Evolutionary conservation across 1,140 invertebrate genomes (phyloP), one percentile per base, ranked within the genome.

Genomic region (Phymorhynchus buccinoides): DNA sequence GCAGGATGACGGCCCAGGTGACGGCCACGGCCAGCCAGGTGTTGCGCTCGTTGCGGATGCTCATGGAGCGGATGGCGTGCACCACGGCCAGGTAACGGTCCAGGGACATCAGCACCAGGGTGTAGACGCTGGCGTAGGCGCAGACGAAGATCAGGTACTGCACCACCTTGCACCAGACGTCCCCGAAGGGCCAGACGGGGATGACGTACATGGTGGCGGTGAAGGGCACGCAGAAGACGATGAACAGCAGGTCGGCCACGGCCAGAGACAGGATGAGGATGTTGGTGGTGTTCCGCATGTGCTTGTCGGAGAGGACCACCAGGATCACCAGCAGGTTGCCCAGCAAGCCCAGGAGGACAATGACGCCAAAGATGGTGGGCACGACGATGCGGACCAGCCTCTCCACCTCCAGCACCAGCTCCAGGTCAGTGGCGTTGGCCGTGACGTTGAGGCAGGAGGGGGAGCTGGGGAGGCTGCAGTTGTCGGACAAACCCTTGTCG

Each of bases 81-180:
- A 98, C 97, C 16, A 99, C 97, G 32, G 98, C 98, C 90, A 99
- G 94, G 93, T 97, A 99, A 87, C 98, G 95, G 93, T 99, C 98
- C 37, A 98, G 93, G 30, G 97, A 98, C 97, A 99, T 99, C 71
- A 99, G 95, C 0, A 99, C 97, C 37, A 99, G 94, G 0, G 97
- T 99, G 93, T 98, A 99, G 18, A 99, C 97, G 87, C 97, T 97
- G 7, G 97, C 97, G 90, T 97, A 98, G 1, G 97, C 97, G 18
- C 97, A 98, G 1, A 98, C 97, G 87, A 94, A 93, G 75, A 89
- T 91, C 42, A 92, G 84, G 89, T 96, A 97, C 90, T 96, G 95
- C 1, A 97, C 96, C 35, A 97, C 95, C 94, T 97, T 97, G 94
- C 98, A 99, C 96, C 97, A 98, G 83, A 96, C 91, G 89, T 96